Evolutionary conservation across 2,797 vertebrate genomes (phyloP), one percentile per base, ranked within the genome.

Genomic region (Sternotherus odoratus): DNA sequence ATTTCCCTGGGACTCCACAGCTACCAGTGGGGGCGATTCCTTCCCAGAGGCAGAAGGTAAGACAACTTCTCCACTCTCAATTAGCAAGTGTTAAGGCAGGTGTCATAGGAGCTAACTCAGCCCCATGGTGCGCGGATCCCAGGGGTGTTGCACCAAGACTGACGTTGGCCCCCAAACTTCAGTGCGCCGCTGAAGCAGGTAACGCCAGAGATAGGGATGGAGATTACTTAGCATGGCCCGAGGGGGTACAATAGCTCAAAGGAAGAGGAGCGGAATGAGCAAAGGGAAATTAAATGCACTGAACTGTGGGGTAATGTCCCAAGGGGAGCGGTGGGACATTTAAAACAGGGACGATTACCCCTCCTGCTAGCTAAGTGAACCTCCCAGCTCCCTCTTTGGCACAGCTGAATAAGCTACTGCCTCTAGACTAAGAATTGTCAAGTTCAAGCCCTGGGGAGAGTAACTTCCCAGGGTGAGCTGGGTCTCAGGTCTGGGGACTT

Each of bases 21-120:
- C 11, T 5, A 19, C 26, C 2, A 15, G 77, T 66, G 84, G 48
- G 63, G 21, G 21, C 8, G 53, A 51, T 60, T 91, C 72, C 95
- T 96, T 92, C 94, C 57, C 72, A 36, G 77, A 87, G 3, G 23
- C 28, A 92, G 91, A 90, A 97, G 97, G 97, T 97, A 97, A 96
- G 96, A 4, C 10, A 51, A 19, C 21, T 81, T 39, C 24, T 78
- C 74, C 39, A 9, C 5, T 8, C 56, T 77, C 43, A 3, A 24
- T 53, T 19, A 60, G 57, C 57, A 30, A 15, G 30, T 33, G 30
- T 33, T 7, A 60, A 30, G 28, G 28, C 54, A 56, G 26, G 54
- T 56, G 54, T 56, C 54, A 56, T 12, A 56, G 54, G 54, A 28
- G 24, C 26, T 26, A 56, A 56, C 56, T 56, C 26, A 28, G 54